Evolutionary conservation across 2,888 invertebrate species (phyloP), one percentile per base, ranked within the genome.

Genomic region (Zonitis immaculata): DNA sequence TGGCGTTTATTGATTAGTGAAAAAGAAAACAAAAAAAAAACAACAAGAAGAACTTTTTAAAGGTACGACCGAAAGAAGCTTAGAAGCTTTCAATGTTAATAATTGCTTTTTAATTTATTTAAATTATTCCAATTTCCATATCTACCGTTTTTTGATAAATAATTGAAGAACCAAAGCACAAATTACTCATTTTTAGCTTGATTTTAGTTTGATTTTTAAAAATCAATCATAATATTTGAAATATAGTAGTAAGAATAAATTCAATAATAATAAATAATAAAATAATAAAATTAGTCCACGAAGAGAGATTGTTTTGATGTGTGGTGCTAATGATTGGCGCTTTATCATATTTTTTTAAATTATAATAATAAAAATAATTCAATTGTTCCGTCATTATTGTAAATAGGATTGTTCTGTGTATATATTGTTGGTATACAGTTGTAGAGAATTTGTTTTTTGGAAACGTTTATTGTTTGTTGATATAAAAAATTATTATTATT

Each of bases 341-440:
- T 55, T 55, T 51, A 51, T 22, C 3, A 45, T 32, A 32, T 32
- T 52, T 45, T 52, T 32, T 28, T 52, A 55, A 55, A 49, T 55
- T 49, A 43, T 52, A 55, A 45, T 51, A 52, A 49, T n/a, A n/a
- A n/a, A n/a, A n/a, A n/a, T n/a, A n/a, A n/a, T n/a, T n/a, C n/a
- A 48, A 50, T 49, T 49, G 51, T 54, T 45, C 43, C 49, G 50
- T 54, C 54, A 53, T 44, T 51, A 52, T 27, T 65, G 62, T 61
- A 63, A 51, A 63, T 61, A 60, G 49, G 51, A 46, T 55, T 54
- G 60, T 60, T 49, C 54, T 55, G 58, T 63, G 57, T 60, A 61
- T 54, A 56, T 62, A 56, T 60, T 60, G 52, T 55, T 57, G 52
- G 51, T 54, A 53, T 46, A 27, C 32, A 43, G 48, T n/a, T 28